Base-by-base conservation (phyloP, 2,888 invertebrate species). In the Opisthograptis luteolata region DNA sequence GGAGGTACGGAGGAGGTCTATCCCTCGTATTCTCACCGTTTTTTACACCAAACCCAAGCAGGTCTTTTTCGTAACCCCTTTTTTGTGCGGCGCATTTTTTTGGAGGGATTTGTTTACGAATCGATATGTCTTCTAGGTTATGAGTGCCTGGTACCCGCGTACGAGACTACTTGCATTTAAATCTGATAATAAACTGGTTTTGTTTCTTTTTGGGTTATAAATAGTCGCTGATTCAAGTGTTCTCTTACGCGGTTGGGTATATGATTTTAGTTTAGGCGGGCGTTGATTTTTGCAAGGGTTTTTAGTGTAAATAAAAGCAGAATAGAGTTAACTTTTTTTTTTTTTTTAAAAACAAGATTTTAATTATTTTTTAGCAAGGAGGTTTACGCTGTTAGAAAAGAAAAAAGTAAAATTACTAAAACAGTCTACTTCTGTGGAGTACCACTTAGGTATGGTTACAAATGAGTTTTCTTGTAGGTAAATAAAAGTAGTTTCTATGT, bases 1-100 rank as follows among this genome's bases (percentile, higher is more conserved):
- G 74, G 88, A 88, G 88, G 87, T 87, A 89, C 87, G 85, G 87
- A 87, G 85, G 87, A 87, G 88, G 85, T 77, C 79, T 77, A 76
- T 77, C 86, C 87, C 87, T 87, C 87, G 86, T 84, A 81, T 82
- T 71, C 86, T 85, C 83, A 70, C 59, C 79, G 73, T 73, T 80
- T 82, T 81, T 81, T 80, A 79, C 70, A 55, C 58, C 62, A 71
- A 69, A 40, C 62, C 75, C 79, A 74, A 81, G 75, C 84, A 85
- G 84, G 87, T 87, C 81, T 71, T 66, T 64, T 68, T 68, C 73
- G 77, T 79, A 81, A 87, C 86, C 87, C 85, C 82, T 86, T 89
- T 87, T 85, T 84, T 83, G 71, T 81, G 65, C 68, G 73, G 62
- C 73, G 72, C 73, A 66, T 76, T 80, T 76, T 84, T 87, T 87